A percentile compares a stretch with the other conserved stretches of the same genome.
Conservation (phyloP, 1,140 invertebrate genomes). For the Trichonephila clavata region DNA sequence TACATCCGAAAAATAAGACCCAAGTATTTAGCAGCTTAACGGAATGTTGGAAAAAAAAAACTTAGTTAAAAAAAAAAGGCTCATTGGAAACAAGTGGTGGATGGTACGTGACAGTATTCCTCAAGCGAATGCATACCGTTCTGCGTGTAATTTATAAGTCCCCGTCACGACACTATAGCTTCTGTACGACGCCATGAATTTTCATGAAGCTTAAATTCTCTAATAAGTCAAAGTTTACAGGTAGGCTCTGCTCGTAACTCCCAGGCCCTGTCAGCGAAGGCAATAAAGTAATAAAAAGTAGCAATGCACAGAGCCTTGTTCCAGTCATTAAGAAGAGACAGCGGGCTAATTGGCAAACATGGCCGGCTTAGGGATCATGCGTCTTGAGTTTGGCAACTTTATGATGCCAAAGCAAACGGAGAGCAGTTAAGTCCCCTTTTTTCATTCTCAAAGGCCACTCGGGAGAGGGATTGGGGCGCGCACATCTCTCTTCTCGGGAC, state of each 20-base stretch:
- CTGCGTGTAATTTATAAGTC: slow-evolving; percentile 55
- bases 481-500: background rate
- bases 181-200: slow-evolving; percentile 68
- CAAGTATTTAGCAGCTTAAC: too few species aligned
- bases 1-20: too few species aligned
- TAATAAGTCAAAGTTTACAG: slow-evolving; percentile 74
- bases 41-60: too few species aligned
- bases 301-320: slow-evolving; percentile 41
- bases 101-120: slow-evolving; percentile 33
- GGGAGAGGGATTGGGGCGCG: background rate
- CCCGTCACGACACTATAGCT: slow-evolving; percentile 39
- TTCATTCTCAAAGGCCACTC: background rate
- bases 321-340: slow-evolving; percentile 55
- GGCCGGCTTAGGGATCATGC: slow-evolving; percentile 63
- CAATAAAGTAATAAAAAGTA: slow-evolving; percentile 64
- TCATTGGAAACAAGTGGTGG: slow-evolving; percentile 26
- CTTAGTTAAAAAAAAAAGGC: background rate
- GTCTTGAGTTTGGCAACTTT: slow-evolving; percentile 72
- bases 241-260: slow-evolving; percentile 56
- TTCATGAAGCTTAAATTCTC: slow-evolving; percentile 73
- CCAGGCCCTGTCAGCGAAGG: slow-evolving; percentile 33
- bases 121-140: background rate
- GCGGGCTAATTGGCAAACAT: slow-evolving; percentile 70
- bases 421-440: slow-evolving; percentile 4
- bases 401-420: slow-evolving; percentile 69